Percentiles rank a stretch among this genome's conserved stretches.
phyloP scores from a whole-genome alignment of 2,113 vertebrate species.

The Dasyprocta punctata region DNA sequence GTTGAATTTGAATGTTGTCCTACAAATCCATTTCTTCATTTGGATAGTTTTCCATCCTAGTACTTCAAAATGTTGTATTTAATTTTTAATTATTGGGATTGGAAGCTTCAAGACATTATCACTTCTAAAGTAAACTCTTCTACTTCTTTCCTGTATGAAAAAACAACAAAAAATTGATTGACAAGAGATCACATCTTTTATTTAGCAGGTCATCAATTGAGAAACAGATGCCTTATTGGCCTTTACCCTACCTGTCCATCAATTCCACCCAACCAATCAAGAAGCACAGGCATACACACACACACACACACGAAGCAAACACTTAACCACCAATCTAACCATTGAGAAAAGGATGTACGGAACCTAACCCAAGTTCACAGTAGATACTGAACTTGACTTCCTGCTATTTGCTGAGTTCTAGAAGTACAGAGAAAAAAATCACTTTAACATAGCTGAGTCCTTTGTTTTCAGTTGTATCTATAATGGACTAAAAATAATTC shows the following conservation, averaged over 20 bases:
- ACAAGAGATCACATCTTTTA: constrained; percentile 3
- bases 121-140: constrained; percentile 1
- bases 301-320: background rate
- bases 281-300: background rate
- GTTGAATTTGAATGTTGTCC: background rate
- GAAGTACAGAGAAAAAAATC: background rate
- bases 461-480: background rate
- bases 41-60: background rate
- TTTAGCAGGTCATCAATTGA: background rate
- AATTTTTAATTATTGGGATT: background rate
- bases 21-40: background rate
- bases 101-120: background rate
- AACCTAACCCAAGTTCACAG: background rate
- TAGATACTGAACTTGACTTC: background rate
- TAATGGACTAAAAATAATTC: constrained; percentile 5
- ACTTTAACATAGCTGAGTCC: background rate
- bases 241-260: background rate
- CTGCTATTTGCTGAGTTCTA: background rate
- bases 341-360: background rate
- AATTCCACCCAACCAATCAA: background rate
- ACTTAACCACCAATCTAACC: background rate
- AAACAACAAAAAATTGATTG: background rate
- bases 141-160: background rate
- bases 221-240: background rate
- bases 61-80: background rate